These are phyloP conservation scores for Typhlomys cinereus DNA, from an alignment of 2,113 vertebrate species.

Conservation along the genomic window DNA sequence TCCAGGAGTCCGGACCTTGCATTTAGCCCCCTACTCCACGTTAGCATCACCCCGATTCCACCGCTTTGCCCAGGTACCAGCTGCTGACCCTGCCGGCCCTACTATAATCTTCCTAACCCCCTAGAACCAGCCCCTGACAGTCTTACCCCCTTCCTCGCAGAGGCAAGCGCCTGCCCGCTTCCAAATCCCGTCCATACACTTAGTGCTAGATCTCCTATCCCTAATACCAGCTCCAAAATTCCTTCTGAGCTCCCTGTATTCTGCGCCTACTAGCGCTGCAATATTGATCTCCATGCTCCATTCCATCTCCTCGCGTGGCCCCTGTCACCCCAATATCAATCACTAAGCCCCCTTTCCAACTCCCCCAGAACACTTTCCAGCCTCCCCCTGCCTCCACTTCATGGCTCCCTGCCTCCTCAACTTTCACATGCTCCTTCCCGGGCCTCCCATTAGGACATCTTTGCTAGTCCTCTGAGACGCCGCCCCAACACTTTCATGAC, in stretches of 20 bases:
- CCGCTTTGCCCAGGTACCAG: background rate
- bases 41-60: background rate
- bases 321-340: background rate
- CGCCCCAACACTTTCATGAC: background rate
- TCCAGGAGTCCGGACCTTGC: background rate
- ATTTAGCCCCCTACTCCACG: background rate
- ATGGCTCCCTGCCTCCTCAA: no score
- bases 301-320: background rate
- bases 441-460: background rate
- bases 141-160: background rate
- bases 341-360: background rate
- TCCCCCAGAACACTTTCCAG: constrained; percentile 10
- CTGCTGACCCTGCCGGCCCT: background rate
- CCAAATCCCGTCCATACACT: background rate
- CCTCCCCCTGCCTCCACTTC: background rate
- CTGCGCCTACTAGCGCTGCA: background rate
- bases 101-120: background rate
- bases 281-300: background rate
- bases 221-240: background rate
- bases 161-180: background rate
- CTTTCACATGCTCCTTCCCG: constrained; percentile 34
- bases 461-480: background rate
- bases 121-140: background rate
- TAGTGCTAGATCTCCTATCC: background rate
- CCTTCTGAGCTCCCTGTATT: background rate